Evolutionary conservation across 2,797 vertebrate species (phyloP).

Genomic region (Esox masquinongy): DNA sequence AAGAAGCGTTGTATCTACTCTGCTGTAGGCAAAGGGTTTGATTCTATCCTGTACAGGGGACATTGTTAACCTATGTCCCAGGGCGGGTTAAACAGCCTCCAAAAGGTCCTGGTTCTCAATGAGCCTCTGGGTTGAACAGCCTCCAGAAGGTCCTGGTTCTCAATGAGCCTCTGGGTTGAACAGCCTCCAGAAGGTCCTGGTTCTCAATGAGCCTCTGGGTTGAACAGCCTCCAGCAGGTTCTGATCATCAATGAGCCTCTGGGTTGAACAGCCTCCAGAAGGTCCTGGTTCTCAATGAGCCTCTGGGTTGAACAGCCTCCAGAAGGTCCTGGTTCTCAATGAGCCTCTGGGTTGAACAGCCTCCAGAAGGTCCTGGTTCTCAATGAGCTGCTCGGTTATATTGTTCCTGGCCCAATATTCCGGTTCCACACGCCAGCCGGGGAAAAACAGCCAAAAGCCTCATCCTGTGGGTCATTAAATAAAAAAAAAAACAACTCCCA

Average conservation of each 20-base stretch:
- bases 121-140: background rate
- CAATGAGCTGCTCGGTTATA: conserved; percentile 45
- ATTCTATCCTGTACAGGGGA: background rate
- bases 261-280: background rate
- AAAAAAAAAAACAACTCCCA: conserved; percentile 41
- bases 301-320: conserved; percentile 23
- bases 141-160: background rate
- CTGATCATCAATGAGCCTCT: background rate
- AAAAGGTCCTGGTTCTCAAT: background rate
- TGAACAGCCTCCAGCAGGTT: background rate
- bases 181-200: background rate
- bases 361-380: conserved; percentile 17
- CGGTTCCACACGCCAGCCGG: background rate
- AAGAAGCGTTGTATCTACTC: background rate
- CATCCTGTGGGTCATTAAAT: conserved; percentile 17
- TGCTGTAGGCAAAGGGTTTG: background rate
- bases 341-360: conserved; percentile 32
- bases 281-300: conserved; percentile 34
- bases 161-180: background rate
- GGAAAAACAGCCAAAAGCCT: conserved; percentile 29
- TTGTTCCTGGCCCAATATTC: conserved; percentile 28
- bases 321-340: conserved; percentile 34
- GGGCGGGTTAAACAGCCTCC: background rate
- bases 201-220: background rate
- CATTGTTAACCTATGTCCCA: background rate